phyloP scores from a whole-genome alignment of 2,113 vertebrate genomes.

The Mus musculus region DNA sequence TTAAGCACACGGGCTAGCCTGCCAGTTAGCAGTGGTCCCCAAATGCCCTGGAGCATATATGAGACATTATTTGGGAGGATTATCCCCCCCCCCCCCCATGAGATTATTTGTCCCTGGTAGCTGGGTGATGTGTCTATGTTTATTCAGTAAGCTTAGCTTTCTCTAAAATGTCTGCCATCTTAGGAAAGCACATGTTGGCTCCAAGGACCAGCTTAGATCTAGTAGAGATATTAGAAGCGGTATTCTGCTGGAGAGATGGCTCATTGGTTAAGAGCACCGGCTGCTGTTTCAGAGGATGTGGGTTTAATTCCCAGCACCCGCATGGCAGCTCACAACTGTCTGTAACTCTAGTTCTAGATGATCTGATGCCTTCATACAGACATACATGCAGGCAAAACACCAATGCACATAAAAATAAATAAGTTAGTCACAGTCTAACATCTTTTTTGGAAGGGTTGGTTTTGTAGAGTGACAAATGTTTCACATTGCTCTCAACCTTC shows the following conservation, averaged over 20 bases:
- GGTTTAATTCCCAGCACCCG: neutral
- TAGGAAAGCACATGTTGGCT: neutral
- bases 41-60: neutral
- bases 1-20: neutral
- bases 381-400: neutral
- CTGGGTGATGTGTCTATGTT: neutral
- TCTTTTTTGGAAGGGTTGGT: neutral
- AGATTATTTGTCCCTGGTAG: neutral
- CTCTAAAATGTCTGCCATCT: neutral
- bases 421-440: neutral
- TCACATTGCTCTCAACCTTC: accelerated
- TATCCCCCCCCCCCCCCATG: neutral
- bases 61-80: neutral
- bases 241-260: neutral
- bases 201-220: neutral
- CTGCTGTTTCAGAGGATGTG: neutral
- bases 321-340: neutral
- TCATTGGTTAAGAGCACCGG: neutral
- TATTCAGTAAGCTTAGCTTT: neutral
- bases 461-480: neutral
- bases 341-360: neutral
- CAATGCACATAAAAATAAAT: neutral
- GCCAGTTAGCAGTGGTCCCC: neutral
- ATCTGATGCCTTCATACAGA: neutral
- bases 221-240: neutral